Evolutionary conservation across 2,888 invertebrate genomes (phyloP).

Genomic region (Lepas anatifera): DNA sequence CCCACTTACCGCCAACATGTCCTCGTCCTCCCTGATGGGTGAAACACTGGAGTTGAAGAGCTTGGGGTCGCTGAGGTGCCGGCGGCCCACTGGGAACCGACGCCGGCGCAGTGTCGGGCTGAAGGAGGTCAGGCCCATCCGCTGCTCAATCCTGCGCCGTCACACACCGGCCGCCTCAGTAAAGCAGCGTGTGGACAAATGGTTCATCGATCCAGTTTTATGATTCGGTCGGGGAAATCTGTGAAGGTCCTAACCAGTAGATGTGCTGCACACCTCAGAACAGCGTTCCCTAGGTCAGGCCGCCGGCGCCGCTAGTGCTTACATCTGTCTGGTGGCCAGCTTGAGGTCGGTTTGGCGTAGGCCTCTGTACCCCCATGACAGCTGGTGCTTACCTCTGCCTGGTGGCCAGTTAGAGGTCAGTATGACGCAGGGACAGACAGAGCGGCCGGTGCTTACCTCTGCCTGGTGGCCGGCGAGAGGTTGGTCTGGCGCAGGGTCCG

Average conservation of each 20-base stretch:
- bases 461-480: slow-evolving; percentile 8
- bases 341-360: too few species aligned
- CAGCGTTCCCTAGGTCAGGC: too few species aligned
- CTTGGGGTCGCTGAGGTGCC: slow-evolving; percentile 28
- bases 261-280: too few species aligned
- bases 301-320: too few species aligned
- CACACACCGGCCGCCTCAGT: too few species aligned
- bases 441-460: not conserved
- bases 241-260: too few species aligned
- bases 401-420: too few species aligned
- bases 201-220: too few species aligned
- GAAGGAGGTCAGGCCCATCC: slow-evolving; percentile 12
- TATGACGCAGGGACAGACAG: not conserved
- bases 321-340: too few species aligned
- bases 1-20: slow-evolving; percentile 12
- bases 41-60: slow-evolving; percentile 25
- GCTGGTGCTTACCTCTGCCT: not conserved
- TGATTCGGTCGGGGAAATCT: too few species aligned
- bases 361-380: not conserved
- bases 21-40: slow-evolving; percentile 24
- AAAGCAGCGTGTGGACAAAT: too few species aligned
- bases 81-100: slow-evolving; percentile 24
- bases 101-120: slow-evolving; percentile 14
- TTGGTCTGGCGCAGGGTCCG: slow-evolving; percentile 28
- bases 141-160: not conserved